Base-by-base conservation (phyloP, 2,797 vertebrate genomes). In the Allobates femoralis region DNA sequence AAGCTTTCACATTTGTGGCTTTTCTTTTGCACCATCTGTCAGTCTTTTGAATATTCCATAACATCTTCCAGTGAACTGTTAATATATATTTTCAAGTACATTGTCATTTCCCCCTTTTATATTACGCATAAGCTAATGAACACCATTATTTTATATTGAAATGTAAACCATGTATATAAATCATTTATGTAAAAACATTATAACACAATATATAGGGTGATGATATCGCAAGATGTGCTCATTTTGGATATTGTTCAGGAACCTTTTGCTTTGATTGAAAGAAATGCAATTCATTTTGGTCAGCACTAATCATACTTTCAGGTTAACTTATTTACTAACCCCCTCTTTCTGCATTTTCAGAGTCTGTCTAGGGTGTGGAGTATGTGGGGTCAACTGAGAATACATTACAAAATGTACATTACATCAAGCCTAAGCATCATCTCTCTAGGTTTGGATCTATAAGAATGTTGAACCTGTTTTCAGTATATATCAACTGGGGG, bases 251-350 rank as follows among this genome's bases (percentile, higher is more conserved):
- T 34, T 28, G 51, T 50, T 58, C 19, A 18, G n/a, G 28, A 23
- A 7, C 5, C 18, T 55, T 67, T 69, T 55, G 62, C 79, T 69
- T 81, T 66, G 53, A 10, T 60, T 50, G 51, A 37, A 34, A 84
- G 46, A 77, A 81, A 69, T 80, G 77, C 77, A 81, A 79, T 81
- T 66, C 21, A 37, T 79, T 86, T 69, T 69, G 55, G 23, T 41
- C n/a, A 30, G 69, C 46, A 81, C 83, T 80, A 69, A 76, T 76
- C 58, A 55, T 26, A 7, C 37, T 56, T 85, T 77, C 21, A 26
- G 77, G 32, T 77, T 37, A 10, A 76, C 46, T 81, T 62, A 81
- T 58, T 19, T 77, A 85, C 78, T 88, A 88, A 88, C 78, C n/a
- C 23, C 60, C 67, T 88, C 78, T 80, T 67, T 85, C 69, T 67